phyloP scores from a whole-genome alignment of 2,113 vertebrate genomes.

The Pedetes capensis region DNA sequence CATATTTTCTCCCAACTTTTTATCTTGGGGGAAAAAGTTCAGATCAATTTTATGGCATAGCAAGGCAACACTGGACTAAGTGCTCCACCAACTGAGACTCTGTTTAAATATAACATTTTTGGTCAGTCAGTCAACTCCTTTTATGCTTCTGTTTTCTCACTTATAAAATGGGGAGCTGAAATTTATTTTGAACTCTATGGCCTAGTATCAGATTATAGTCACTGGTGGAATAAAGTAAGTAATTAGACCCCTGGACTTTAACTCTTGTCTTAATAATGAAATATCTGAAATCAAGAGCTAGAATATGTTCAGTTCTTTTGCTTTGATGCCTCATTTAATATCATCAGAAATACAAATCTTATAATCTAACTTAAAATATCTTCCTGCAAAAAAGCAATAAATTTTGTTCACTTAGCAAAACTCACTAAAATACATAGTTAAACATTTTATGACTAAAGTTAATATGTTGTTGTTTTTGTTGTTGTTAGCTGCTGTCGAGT shows the following conservation, averaged over 20 bases:
- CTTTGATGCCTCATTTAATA: conserved; percentile 1
- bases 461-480: no score
- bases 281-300: neutral
- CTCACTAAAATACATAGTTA: neutral
- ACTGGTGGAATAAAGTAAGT: neutral
- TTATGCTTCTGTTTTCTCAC: neutral
- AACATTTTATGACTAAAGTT: conserved; percentile 6
- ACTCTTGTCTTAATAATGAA: neutral
- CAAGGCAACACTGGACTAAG: neutral
- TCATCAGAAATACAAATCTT: neutral
- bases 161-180: neutral
- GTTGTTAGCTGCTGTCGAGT: no score
- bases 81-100: neutral
- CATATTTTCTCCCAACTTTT: neutral
- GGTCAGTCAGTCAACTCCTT: neutral
- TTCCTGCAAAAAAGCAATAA: conserved; percentile 48
- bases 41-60: neutral
- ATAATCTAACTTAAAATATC: conserved; percentile 73
- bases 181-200: conserved; percentile 3
- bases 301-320: neutral
- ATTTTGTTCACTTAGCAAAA: conserved; percentile 47
- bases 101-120: neutral
- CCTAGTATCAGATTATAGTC: neutral
- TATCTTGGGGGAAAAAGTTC: neutral
- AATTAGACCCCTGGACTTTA: neutral